phyloP scores from a whole-genome alignment of 1,140 invertebrate species.

The Caenorhabditis brenneri region DNA sequence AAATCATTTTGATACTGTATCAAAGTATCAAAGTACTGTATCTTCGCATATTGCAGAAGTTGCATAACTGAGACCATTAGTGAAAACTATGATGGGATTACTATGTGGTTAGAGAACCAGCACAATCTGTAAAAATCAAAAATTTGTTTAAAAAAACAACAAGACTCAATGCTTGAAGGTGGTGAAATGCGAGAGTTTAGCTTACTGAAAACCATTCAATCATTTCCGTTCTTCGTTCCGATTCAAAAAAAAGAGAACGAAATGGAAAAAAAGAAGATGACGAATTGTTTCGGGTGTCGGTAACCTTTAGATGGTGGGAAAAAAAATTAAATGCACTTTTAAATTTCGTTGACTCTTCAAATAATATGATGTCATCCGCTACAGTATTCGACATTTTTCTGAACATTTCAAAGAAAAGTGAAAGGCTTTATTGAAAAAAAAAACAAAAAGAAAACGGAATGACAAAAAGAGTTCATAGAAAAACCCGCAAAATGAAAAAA shows the following conservation, averaged over 20 bases:
- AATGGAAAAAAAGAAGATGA: background rate
- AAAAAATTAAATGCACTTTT: background rate
- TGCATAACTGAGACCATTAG: no score
- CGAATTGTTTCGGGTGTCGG: background rate
- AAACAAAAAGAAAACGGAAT: background rate
- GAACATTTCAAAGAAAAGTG: background rate
- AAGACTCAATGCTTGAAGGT: no score
- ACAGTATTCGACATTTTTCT: background rate
- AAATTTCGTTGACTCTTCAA: background rate
- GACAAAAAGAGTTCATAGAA: constrained; percentile 7
- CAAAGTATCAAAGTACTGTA: no score
- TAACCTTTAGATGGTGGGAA: background rate
- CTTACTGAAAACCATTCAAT: no score
- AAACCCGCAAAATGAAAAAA: background rate
- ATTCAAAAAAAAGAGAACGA: background rate
- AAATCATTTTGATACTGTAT: no score
- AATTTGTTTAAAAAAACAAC: no score
- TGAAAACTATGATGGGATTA: no score
- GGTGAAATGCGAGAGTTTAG: no score
- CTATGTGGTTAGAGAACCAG: no score
- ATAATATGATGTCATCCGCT: background rate
- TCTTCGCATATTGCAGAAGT: no score
- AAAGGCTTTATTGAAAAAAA: background rate
- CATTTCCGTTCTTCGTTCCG: background rate
- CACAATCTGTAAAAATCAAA: no score